Evolutionary conservation across 2,888 invertebrate species (phyloP).

Genomic region (Cyaniris semiargus): DNA sequence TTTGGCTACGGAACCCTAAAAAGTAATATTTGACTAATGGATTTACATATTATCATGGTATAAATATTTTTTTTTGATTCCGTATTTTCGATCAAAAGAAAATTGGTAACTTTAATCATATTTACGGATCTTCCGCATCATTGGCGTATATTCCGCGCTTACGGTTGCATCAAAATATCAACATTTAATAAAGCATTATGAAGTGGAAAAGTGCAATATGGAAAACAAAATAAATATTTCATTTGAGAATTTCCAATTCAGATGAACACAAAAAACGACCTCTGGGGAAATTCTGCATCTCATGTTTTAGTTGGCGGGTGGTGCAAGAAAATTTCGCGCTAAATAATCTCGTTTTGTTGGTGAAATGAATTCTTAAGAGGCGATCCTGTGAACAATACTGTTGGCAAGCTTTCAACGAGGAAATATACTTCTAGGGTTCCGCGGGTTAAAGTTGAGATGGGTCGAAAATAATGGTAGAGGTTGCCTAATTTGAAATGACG

Average conservation of each 20-base stretch:
- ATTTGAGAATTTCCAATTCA: conserved; percentile 19
- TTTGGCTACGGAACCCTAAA: too few relatives aligned
- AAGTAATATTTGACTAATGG: too few relatives aligned
- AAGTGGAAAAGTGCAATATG: conserved; percentile 21
- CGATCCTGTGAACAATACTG: conserved; percentile 8
- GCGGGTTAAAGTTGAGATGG: neutral
- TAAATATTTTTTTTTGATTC: neutral
- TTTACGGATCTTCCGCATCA: neutral
- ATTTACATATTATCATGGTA: too few relatives aligned
- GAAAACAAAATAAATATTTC: conserved; percentile 14
- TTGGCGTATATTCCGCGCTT: neutral
- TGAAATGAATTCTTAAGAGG: conserved; percentile 28
- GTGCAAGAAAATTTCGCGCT: conserved; percentile 12
- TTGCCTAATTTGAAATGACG: too few relatives aligned
- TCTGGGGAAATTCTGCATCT: conserved; percentile 17
- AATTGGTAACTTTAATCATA: neutral
- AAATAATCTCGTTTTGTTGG: conserved; percentile 23
- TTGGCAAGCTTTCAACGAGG: conserved; percentile 10
- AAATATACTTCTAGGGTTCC: neutral
- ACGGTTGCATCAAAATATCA: neutral
- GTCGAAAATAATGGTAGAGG: neutral
- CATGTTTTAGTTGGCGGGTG: conserved; percentile 20
- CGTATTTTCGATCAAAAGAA: neutral
- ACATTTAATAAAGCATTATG: conserved; percentile 7
- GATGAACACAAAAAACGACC: conserved; percentile 18